Evolutionary conservation across 2,888 invertebrate species (phyloP), one percentile per base, ranked within the genome.

Genomic region (Netelia inedita): DNA sequence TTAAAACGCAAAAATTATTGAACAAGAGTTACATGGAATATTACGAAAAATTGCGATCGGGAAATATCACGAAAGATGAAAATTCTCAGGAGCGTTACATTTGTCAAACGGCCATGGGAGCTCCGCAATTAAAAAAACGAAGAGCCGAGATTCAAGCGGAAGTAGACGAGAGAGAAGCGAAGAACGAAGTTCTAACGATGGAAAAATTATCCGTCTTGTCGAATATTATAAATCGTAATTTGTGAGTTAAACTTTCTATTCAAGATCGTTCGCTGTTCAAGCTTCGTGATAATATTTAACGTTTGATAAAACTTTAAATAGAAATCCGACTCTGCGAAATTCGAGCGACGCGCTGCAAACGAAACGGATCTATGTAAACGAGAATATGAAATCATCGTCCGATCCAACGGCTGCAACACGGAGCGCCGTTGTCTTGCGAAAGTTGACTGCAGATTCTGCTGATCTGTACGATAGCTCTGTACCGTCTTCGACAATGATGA

Each of bases 1-100:
- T 89, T 8, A 90, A 91, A 73, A 92, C 92, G 0, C 92, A 90
- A 82, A 84, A 88, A 73, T 82, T 92, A 14, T 81, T 92, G 50
- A 92, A 88, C 68, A 90, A 91, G 76, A 92, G 89, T 87, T 92
- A 93, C 78, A 91, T 90, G 89, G 89, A 92, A 6, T 92, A 91
- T 87, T 92, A 92, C 41, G 90, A 90, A 14, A 91, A 88, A 86
- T 86, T 91, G 23, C 89, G 82, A 28, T 57, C 82, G 1, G 79
- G 85, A 8, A 88, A 88, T 69, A 79, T 86, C 41, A 66, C 75
- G 9, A 82, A 87, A 28, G 41, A 83, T 2, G 69, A 53, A 8
- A 83, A 53, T 74, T n/a, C 79, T 0, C 86, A 89, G 10, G 86
- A 88, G 23, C 83, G 88, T 57, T 90, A 87, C 80, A 59, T 87